Evolutionary conservation across 2,113 vertebrate species (phyloP), one percentile per base, ranked within the genome.

Genomic region (Semnornis frantzii): DNA sequence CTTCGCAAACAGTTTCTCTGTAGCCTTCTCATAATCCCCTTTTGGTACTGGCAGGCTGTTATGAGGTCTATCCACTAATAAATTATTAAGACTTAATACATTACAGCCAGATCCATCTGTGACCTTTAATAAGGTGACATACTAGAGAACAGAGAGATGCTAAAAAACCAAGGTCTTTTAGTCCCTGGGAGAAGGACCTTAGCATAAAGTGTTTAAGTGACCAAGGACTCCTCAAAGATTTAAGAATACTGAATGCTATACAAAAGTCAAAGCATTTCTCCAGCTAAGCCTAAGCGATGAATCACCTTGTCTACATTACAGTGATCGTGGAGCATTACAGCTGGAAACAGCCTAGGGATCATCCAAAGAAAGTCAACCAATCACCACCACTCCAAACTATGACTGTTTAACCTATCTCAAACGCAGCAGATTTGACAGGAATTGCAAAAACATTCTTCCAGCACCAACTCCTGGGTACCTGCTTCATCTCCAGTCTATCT

Each of bases 401-500:
- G 28, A 72, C 39, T 44, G 19, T 62, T 72, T 74, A 12, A 64
- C 54, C 33, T 34, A n/a, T 18, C 24, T 27, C 2, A 6, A 71
- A 9, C 5, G 4, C 65, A 70, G 20, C 2, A 42, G 48, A 52
- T 62, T 31, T 52, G 37, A 54, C 12, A 73, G 33, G 15, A 85
- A 19, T 10, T 52, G 44, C 63, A 90, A 72, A 76, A 80, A 70
- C 8, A 15, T 50, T 80, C 34, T 83, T 52, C 39, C 62, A 83
- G 3, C 25, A 9, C 58, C 31, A 88, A 33, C 72, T 33, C 42
- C 7, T 16, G 24, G 1, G 2, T 7, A 57, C 33, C 64, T 70
- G 23, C 39, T 82, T 0, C 0, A 59, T 33, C 9, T 50, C 15
- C 4, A 4, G 37, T 9, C 62, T 50, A 2, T 52, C 60, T 73